phyloP scores from a whole-genome alignment of 2,888 invertebrate genomes.

The Lymantria dispar region DNA sequence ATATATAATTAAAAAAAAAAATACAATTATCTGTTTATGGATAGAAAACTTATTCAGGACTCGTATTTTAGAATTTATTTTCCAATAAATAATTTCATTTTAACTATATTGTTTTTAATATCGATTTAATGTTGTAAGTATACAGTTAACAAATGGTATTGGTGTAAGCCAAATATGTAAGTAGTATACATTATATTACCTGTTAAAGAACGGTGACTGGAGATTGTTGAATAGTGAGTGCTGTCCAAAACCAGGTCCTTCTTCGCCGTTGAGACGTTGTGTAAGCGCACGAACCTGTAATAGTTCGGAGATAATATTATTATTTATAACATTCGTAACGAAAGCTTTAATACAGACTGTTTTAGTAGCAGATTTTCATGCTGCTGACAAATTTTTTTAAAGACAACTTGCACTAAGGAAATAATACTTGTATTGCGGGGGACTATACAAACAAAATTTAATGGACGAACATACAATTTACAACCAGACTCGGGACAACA shows the following conservation, averaged over 20 bases:
- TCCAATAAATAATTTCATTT: no score
- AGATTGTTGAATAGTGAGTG: slow-evolving; percentile 78
- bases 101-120: background rate
- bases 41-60: no score
- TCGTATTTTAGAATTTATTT: no score
- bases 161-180: slow-evolving; percentile 16
- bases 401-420: no score
- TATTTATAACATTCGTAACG: background rate
- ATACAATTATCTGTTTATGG: no score
- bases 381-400: background rate
- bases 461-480: no score
- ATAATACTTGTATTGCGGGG: no score
- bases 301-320: background rate
- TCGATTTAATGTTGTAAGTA: background rate
- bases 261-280: slow-evolving; percentile 92
- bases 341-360: no score
- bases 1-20: no score
- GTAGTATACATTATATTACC: slow-evolving; percentile 41
- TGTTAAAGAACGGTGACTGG: slow-evolving; percentile 79
- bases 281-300: slow-evolving; percentile 90
- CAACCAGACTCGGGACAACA: no score
- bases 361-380: no score
- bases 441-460: no score
- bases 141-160: background rate
- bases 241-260: slow-evolving; percentile 82